phyloP scores from a whole-genome alignment of 2,888 invertebrate genomes.

The Melanostoma scalare region DNA sequence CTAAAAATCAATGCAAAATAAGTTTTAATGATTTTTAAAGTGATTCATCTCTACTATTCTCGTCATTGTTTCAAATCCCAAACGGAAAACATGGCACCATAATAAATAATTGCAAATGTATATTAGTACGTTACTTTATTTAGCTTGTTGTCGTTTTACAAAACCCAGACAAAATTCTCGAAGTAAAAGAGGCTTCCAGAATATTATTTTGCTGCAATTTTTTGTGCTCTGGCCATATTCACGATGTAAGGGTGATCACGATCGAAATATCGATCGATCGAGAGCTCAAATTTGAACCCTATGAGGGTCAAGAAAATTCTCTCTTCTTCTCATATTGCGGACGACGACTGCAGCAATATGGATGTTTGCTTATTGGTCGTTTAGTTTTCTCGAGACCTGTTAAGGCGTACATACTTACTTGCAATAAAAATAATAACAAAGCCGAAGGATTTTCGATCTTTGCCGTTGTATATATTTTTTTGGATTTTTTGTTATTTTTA shows the following conservation, averaged over 20 bases:
- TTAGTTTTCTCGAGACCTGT: constrained; percentile 18
- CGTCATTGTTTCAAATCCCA: background rate
- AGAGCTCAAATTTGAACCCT: constrained; percentile 74
- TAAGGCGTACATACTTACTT: background rate
- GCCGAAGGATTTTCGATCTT: constrained; percentile 63
- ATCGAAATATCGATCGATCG: constrained; percentile 74
- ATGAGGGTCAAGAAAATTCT: constrained; percentile 75
- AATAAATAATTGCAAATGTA: too few species aligned
- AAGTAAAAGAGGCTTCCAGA: constrained; percentile 1
- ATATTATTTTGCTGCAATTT: constrained; percentile 1
- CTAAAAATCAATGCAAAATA: too few species aligned
- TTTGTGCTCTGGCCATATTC: constrained; percentile 72
- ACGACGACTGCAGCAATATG: constrained; percentile 7
- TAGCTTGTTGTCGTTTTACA: background rate
- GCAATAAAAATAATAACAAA: constrained; percentile 40
- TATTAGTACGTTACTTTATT: too few species aligned
- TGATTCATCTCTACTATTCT: too few species aligned
- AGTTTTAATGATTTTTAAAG: too few species aligned
- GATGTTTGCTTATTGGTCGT: constrained; percentile 22
- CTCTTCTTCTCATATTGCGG: constrained; percentile 24
- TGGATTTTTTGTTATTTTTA: constrained; percentile 5
- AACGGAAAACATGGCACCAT: background rate
- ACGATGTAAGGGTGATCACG: constrained; percentile 77
- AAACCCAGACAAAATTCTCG: background rate
- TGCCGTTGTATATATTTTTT: constrained; percentile 26